Conservation (phyloP, 2,888 invertebrate genomes). For the Nephrotoma flavescens region DNA sequence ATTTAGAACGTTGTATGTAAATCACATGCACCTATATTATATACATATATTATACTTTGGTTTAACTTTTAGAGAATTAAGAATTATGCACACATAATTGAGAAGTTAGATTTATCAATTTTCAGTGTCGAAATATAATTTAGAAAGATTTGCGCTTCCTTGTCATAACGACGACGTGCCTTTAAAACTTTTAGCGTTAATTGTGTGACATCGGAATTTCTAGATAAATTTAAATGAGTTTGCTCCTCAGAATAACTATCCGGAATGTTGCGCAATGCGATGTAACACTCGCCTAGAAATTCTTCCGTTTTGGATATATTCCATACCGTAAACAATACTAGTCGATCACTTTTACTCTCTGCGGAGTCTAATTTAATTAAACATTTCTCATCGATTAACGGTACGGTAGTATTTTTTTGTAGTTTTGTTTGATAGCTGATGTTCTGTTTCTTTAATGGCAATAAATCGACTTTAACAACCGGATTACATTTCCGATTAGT, state of each 20-base stretch:
- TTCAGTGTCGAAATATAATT: neutral
- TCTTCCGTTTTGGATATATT: neutral
- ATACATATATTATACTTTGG: too few relatives aligned
- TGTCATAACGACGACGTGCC: neutral
- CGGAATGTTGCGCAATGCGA: neutral
- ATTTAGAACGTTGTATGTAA: too few relatives aligned
- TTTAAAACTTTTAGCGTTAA: neutral
- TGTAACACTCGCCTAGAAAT: neutral
- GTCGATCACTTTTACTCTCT: neutral
- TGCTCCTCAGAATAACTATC: neutral
- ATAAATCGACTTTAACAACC: neutral
- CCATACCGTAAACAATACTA: neutral
- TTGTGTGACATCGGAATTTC: neutral
- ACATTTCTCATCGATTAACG: neutral
- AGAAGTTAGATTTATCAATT: neutral
- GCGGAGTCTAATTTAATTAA: neutral
- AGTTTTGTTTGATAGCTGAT: neutral
- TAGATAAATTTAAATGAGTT: neutral
- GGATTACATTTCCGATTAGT: neutral
- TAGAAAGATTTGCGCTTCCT: neutral
- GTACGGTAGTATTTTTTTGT: neutral
- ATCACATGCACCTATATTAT: too few relatives aligned
- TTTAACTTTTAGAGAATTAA: too few relatives aligned
- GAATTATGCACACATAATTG: too few relatives aligned
- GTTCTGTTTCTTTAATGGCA: neutral